Percentiles rank a stretch among this genome's conserved stretches.
Conservation (phyloP, 2,797 vertebrate genomes). For the Leucoraja ocellata region DNA sequence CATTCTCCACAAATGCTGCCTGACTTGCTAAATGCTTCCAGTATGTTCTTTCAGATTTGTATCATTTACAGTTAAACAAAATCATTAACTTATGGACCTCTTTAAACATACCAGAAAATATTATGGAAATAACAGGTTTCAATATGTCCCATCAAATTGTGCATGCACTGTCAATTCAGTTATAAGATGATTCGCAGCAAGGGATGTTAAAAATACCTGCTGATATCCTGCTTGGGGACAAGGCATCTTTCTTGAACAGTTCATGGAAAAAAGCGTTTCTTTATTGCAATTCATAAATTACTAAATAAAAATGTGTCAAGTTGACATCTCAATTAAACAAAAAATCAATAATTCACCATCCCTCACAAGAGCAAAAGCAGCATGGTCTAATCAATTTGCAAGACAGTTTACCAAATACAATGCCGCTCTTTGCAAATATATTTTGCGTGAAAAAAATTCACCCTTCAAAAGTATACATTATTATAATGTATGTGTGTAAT, state of each 20-base stretch:
- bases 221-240: background rate
- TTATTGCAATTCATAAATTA: background rate
- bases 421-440: background rate
- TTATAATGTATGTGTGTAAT: background rate
- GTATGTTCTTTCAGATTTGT: too few relatives aligned
- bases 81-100: background rate
- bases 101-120: background rate
- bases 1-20: too few relatives aligned
- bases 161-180: background rate
- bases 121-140: background rate
- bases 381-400: background rate
- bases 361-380: background rate
- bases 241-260: background rate
- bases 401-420: background rate
- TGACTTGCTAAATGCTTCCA: too few relatives aligned
- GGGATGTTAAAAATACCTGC: background rate
- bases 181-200: background rate
- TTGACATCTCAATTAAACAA: background rate
- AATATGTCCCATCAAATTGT: background rate
- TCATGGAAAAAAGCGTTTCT: background rate
- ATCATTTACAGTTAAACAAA: too few relatives aligned
- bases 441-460: background rate
- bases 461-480: background rate
- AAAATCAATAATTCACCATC: background rate
- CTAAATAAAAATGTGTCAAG: background rate